Base-by-base conservation (phyloP, 2,888 invertebrate genomes). In the Argyresthia albistria region DNA sequence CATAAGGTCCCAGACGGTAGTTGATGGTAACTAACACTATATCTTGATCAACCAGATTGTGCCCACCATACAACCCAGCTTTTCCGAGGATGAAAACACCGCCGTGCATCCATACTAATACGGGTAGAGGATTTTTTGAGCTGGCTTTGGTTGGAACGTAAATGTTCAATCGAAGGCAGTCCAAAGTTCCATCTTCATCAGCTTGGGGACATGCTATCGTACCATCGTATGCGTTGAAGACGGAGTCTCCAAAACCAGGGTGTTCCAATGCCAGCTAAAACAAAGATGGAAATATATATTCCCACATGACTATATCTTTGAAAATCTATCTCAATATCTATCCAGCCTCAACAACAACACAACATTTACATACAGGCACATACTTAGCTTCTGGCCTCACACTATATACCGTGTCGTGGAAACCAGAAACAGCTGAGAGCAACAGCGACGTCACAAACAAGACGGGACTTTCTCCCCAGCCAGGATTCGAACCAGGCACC, bases 1-100 rank as follows among this genome's bases (percentile, higher is more conserved):
- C 87, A 45, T 82, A 87, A 0, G 84, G 75, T 0, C 87, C 87
- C 35, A 87, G 64, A 1, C 87, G 76, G 55, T 87, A 87, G 55
- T 87, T 87, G 0, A 84, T 63, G 1, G 82, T 79, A 0, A 86
- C 78, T 0, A 87, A 75, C n/a, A 87, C 59, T 7, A 87, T 69
- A 43, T 72, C 77, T 54, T 86, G 71, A 56, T 67, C 72, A 1
- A 86, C 74, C 50, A 87, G 16, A 25, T 46, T 46, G 8, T 35
- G 46, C n/a, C 25, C 46, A 6, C 4, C 12, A 8, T 8, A 8
- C n/a, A 14, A 8, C 4, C 12, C 43, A 12, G 43, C n/a, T 11
- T 43, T 14, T 11, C 43, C 43, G 10, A 8, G 10, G 1, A 54
- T 60, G 37, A 80, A 87, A 6, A 61, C 64, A 42, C 87, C 87